Base-by-base conservation (phyloP, 1,140 invertebrate genomes). In the Drosophila nigrodunni region DNA sequence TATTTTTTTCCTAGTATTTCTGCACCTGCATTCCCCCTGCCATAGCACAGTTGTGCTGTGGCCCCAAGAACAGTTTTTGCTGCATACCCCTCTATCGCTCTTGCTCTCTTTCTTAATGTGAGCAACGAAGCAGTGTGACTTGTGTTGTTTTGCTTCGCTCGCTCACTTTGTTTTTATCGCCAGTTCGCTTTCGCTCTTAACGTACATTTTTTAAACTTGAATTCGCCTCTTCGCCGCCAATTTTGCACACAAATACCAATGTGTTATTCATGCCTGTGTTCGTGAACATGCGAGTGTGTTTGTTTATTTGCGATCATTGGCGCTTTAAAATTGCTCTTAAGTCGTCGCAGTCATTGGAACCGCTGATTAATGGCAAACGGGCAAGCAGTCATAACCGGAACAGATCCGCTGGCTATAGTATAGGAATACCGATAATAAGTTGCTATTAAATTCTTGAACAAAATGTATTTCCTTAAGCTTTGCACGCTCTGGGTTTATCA, bases 241-340 rank as follows among this genome's bases (percentile, higher is more conserved):
- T 10, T 46, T 13, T 43, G 41, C 35, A 55, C 11, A 35, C 4
- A 7, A 30, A 13, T 67, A 35, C 4, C 7, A 30, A 10, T 67
- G 30, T 43, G 7, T 37, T 15, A 35, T n/a, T 30, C 43, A 1
- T 43, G 21, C 0, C 11, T 65, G 18, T 52, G 55, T 52, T 21
- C 37, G 44, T 8, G 55, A 55, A 35, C 39, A 15, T 43, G 52
- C 35, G 34, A 57, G 46, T 60, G 34, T 73, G 68, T 74, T 55
- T 82, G 64, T 68, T 73, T 79, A 68, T 72, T 78, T 76, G 76
- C 78, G 77, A 88, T 88, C 80, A 67, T 80, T 82, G 72, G 74
- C 66, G 69, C 73, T 86, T 82, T 79, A 60, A 78, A 73, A 58
- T 78, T 64, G 41, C 59, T 66, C 65, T 80, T 54, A 62, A 66